Conservation (phyloP, 1,140 invertebrate genomes). For the Agrypnia vestita region DNA sequence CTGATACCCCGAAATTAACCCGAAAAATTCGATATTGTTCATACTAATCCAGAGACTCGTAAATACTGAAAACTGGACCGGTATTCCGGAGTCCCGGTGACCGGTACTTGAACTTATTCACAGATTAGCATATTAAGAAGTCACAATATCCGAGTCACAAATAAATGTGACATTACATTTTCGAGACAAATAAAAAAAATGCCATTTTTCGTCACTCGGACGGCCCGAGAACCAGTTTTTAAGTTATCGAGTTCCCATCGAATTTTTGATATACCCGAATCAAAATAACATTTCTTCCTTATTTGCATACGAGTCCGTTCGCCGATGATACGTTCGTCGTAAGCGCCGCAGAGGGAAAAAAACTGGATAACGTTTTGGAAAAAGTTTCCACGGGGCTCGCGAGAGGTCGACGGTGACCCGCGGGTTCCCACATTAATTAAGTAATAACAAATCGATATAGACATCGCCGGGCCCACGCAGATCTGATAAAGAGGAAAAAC, state of each 20-base stretch:
- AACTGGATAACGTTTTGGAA: conserved; percentile 11
- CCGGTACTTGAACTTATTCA: no score
- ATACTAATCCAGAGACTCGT: no score
- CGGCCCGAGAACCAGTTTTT: no score
- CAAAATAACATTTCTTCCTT: conserved; percentile 10
- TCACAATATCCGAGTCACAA: no score
- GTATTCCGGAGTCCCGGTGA: no score
- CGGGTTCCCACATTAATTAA: conserved; percentile 60
- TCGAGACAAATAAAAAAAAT: not conserved
- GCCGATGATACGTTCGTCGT: not conserved
- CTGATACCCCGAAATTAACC: no score
- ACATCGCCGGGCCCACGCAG: conserved; percentile 47
- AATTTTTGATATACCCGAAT: not conserved
- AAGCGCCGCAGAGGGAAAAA: not conserved
- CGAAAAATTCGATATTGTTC: no score
- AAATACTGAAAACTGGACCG: no score
- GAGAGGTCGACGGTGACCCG: conserved; percentile 46
- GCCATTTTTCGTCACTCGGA: not conserved
- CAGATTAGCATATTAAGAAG: no score
- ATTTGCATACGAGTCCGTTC: conserved; percentile 21
- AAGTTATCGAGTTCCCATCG: not conserved
- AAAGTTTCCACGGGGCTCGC: conserved; percentile 8
- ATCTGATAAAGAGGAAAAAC: conserved; percentile 51
- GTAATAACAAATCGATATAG: conserved; percentile 60
- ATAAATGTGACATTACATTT: no score